Conservation (phyloP, 2,113 vertebrate species). For the Litocranius walleri region DNA sequence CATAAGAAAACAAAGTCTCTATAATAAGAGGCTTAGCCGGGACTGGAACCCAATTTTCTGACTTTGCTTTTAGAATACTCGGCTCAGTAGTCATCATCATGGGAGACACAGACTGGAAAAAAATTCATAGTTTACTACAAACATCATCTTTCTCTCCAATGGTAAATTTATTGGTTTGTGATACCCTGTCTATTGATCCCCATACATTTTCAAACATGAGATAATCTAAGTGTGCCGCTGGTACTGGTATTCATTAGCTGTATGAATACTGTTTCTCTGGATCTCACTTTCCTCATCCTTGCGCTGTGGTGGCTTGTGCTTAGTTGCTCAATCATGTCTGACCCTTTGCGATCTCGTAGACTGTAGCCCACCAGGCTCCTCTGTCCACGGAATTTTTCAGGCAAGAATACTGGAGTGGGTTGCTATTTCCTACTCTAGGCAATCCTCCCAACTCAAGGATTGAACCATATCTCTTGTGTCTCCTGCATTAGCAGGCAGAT, state of each 20-base stretch:
- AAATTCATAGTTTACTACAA: not conserved
- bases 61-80: not conserved
- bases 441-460: not conserved
- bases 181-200: not conserved
- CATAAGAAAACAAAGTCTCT: not conserved
- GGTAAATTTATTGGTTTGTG: not conserved
- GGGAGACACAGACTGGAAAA: not conserved
- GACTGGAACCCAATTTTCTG: not conserved
- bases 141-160: not conserved
- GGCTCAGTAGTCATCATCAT: not conserved
- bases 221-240: not conserved
- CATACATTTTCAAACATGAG: not conserved
- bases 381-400: not conserved
- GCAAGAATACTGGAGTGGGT: not conserved
- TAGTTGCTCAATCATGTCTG: not conserved
- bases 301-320: not conserved
- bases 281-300: not conserved
- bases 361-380: not conserved
- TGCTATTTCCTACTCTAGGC: not conserved
- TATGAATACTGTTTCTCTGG: not conserved
- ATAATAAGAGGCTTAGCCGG: not conserved
- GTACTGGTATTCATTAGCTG: not conserved
- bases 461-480: not conserved
- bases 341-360: rapidly evolving
- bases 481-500: not conserved